Base-by-base conservation (phyloP, 2,888 invertebrate genomes). In the Neocrepidodera transversa region DNA sequence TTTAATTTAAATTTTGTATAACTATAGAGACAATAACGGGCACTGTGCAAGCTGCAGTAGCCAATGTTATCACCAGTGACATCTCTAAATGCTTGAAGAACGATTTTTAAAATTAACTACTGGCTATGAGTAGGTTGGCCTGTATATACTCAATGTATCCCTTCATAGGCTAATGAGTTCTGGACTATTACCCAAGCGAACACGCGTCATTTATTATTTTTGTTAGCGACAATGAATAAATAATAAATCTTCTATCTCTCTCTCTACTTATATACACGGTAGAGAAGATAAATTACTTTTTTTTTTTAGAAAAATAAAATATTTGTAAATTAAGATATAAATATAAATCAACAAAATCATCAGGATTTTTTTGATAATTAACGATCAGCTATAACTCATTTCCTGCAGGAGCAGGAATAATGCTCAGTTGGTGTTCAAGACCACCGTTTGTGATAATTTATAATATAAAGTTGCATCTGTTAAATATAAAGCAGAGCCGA, bases 91-190 rank as follows among this genome's bases (percentile, higher is more conserved):
- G 45, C 45, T 13, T 26, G 45, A 45, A 28, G 45, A 18, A 45
- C 60, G 54, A 58, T 60, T 60, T 65, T 56, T 62, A 62, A 64
- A 60, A 59, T 52, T 54, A 45, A 54, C 54, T 42, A 14, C 26
- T 16, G n/a, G 6, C 7, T 45, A 14, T 57, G 69, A 70, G 71
- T 69, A 66, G 67, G 70, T 68, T 61, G 59, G 60, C 23, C 59
- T 63, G 60, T 63, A 32, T 56, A 32, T 61, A 63, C 68, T 76
- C 71, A 77, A 76, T 75, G 76, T 74, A 62, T 68, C 71, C 76
- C 75, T 78, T 78, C 76, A 77, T 77, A 75, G 74, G 70, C 74
- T 78, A 78, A 78, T 78, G 78, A 77, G 77, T 76, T 74, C 73
- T 74, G 74, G 75, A 72, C 76, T 71, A 77, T 76, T 77, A 74